phyloP scores from a whole-genome alignment of 2,797 vertebrate species.

The Botia kubotai region DNA sequence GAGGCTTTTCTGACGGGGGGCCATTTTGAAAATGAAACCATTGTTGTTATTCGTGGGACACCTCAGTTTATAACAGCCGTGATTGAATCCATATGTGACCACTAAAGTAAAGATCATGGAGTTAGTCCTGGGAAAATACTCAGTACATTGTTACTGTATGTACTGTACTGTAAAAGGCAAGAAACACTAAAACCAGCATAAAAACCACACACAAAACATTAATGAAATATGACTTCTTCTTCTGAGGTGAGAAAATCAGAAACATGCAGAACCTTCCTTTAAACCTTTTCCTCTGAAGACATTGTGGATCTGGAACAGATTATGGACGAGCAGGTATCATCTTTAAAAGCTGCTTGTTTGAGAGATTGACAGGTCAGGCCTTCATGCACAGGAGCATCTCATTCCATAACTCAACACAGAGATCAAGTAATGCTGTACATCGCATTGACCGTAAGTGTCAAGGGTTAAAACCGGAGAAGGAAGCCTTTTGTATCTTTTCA shows the following conservation, averaged over 20 bases:
- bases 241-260: slow-evolving; percentile 15
- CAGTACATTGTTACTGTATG: slow-evolving; percentile 33
- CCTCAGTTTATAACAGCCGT: slow-evolving; percentile 58
- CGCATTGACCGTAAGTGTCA: not conserved
- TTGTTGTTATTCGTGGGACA: slow-evolving; percentile 67
- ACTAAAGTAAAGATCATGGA: slow-evolving; percentile 26
- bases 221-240: not conserved
- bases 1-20: slow-evolving; percentile 65
- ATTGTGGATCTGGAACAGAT: slow-evolving; percentile 29
- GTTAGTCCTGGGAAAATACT: slow-evolving; percentile 34
- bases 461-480: not conserved
- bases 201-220: slow-evolving; percentile 10
- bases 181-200: not conserved
- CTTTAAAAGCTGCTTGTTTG: slow-evolving; percentile 33
- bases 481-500: not conserved
- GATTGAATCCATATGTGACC: slow-evolving; percentile 63
- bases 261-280: slow-evolving; percentile 16
- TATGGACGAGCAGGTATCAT: slow-evolving; percentile 17
- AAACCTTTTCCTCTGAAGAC: slow-evolving; percentile 20
- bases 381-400: slow-evolving; percentile 19
- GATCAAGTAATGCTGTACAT: slow-evolving; percentile 21
- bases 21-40: slow-evolving; percentile 69
- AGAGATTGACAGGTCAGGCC: slow-evolving; percentile 14
- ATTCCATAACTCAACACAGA: slow-evolving; percentile 21
- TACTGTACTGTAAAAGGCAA: slow-evolving; percentile 6